Evolutionary conservation across 2,888 invertebrate species (phyloP), one percentile per base, ranked within the genome.

Genomic region (Coecobrya sp.): DNA sequence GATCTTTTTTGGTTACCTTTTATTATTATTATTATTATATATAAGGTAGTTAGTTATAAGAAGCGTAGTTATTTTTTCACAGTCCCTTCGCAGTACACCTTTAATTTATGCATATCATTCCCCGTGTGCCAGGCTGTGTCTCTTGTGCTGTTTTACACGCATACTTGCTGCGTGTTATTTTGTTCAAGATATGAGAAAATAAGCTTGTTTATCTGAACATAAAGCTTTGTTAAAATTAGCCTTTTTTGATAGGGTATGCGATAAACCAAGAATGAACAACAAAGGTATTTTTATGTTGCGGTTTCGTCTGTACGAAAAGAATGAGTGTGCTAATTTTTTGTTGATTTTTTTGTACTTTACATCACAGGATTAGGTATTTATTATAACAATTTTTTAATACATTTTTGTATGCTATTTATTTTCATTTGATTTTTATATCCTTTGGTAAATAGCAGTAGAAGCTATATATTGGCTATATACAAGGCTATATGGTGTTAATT

Each of bases 161-260:
- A 85, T 85, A 68, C 85, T 68, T 85, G 16, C 45, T 19, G 16
- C 13, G 42, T 85, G 85, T 84, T 45, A 25, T 22, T 62, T 22
- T 84, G 42, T 85, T 82, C 30, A 82, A 82, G 68, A 85, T 85
- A 85, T 65, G 85, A n/a, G n/a, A 65, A 68, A 85, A 68, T 68
- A 59, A 62, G 62, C 49, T 13, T 85, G 85, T 68, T 68, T 85
- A 65, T 85, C 68, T 45, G 45, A 82, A 82, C 45, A 68, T 68
- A 49, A 65, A 19, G 27, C 30, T 65, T 85, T 85, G 85, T 85
- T 27, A 85, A 65, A 85, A 85, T 85, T 85, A 85, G 68, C 27
- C 68, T 25, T 45, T n/a, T 55, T 42, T 36, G 82, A 82, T 82
- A 82, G 25, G 19, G 19, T 42, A 30, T 62, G 82, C 36, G 62